Evolutionary conservation across 2,113 vertebrate species (phyloP).

Genomic region (Dolichallabes microphthalmus): DNA sequence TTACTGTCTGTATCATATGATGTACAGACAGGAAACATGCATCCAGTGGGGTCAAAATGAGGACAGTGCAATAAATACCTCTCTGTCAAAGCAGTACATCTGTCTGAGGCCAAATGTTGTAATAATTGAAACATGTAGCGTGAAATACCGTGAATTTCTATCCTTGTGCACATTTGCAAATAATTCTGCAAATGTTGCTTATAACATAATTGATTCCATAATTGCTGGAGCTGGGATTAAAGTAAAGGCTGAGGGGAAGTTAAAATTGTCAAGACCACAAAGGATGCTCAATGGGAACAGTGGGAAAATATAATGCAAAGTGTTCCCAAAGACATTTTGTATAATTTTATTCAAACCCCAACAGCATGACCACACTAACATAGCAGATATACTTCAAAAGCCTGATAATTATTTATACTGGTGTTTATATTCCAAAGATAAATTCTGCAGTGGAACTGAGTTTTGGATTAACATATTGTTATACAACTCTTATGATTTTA

Average conservation of each 20-base stretch:
- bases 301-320: not conserved
- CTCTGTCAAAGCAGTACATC: not conserved
- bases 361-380: not conserved
- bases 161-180: not conserved
- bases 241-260: not conserved
- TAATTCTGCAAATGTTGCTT: not conserved
- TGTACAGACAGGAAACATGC: not conserved
- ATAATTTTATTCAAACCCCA: not conserved
- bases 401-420: not conserved
- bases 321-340: not conserved
- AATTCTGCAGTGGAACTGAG: not conserved
- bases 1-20: constrained; percentile 10
- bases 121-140: not conserved
- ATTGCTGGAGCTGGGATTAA: not conserved
- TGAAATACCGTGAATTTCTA: not conserved
- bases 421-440: not conserved
- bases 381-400: not conserved
- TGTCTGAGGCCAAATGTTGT: not conserved
- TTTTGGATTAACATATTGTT: not conserved
- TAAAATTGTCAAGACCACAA: not conserved
- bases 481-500: not conserved
- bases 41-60: not conserved
- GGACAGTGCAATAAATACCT: not conserved
- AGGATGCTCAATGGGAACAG: constrained; percentile 3
- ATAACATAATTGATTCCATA: not conserved